Conservation (phyloP, 2,888 invertebrate genomes). For the Hydriomena furcata region DNA sequence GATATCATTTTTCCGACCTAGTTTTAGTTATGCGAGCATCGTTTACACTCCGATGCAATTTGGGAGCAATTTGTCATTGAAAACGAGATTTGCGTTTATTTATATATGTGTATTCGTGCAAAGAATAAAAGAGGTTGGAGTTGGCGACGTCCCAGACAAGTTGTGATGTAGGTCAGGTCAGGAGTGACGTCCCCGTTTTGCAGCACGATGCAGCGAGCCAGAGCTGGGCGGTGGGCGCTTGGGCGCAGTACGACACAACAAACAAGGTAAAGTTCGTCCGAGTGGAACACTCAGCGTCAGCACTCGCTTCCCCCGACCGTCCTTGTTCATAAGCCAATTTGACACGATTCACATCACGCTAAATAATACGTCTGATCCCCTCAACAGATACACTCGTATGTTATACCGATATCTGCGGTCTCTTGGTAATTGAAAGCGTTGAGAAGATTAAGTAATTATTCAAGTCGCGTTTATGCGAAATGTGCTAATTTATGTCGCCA, state of each 20-base stretch:
- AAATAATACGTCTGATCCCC: constrained; percentile 8
- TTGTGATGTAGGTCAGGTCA: constrained; percentile 79
- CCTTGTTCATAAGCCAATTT: constrained; percentile 50
- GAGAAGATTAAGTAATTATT: constrained; percentile 1
- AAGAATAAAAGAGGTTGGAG: constrained; percentile 45
- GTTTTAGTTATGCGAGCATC: constrained; percentile 19
- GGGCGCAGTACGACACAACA: constrained; percentile 32
- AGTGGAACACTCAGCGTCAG: constrained; percentile 42
- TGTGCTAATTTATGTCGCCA: neutral
- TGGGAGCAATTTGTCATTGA: constrained; percentile 23
- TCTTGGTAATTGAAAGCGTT: neutral
- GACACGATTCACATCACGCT: constrained; percentile 47
- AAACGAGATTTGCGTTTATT: constrained; percentile 38
- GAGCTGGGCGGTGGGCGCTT: constrained; percentile 13
- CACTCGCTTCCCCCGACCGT: constrained; percentile 32
- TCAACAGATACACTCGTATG: neutral
- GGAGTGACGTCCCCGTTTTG: constrained; percentile 64
- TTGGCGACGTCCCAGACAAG: constrained; percentile 72
- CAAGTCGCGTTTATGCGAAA: neutral
- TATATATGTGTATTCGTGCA: constrained; percentile 38
- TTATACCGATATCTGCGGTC: neutral
- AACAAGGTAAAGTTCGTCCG: constrained; percentile 38
- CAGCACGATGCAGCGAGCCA: constrained; percentile 45
- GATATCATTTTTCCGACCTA: constrained; percentile 27
- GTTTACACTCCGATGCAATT: constrained; percentile 10